Conservation (phyloP, 1,140 invertebrate genomes). For the Eupristina koningsbergeri region DNA sequence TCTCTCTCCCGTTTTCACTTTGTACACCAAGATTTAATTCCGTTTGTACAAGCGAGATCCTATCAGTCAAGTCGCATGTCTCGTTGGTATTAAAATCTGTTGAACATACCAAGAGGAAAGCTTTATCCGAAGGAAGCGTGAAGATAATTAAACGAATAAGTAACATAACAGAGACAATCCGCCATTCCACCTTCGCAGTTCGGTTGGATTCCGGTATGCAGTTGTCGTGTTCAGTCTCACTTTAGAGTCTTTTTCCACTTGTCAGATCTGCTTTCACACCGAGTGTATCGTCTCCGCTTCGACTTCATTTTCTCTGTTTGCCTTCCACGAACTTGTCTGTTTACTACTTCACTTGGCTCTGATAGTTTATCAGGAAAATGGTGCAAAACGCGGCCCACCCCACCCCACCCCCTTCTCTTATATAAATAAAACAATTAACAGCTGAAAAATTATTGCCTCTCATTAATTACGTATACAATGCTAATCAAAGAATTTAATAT, state of each 20-base stretch:
- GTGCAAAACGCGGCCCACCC: not conserved
- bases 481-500: conserved; percentile 27
- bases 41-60: conserved; percentile 55
- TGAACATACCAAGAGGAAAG: conserved; percentile 54
- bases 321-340: not conserved
- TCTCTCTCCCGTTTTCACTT: not conserved
- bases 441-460: too few relatives aligned
- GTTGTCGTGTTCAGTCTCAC: not conserved
- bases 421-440: too few relatives aligned
- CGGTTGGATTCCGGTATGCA: not conserved
- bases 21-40: conserved; percentile 14
- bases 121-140: conserved; percentile 62
- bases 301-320: not conserved
- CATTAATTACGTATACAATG: too few relatives aligned
- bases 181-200: not conserved
- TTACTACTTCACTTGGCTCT: not conserved
- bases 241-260: conserved; percentile 16
- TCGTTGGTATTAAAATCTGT: conserved; percentile 60
- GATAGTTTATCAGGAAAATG: not conserved
- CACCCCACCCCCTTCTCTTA: not conserved
- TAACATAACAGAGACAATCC: conserved; percentile 64
- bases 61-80: conserved; percentile 58
- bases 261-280: conserved; percentile 47
- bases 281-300: not conserved
- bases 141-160: conserved; percentile 72